These are phyloP conservation scores for Syrmaticus mikado DNA, from an alignment of 2,113 vertebrate species.

Conservation along the genomic window DNA sequence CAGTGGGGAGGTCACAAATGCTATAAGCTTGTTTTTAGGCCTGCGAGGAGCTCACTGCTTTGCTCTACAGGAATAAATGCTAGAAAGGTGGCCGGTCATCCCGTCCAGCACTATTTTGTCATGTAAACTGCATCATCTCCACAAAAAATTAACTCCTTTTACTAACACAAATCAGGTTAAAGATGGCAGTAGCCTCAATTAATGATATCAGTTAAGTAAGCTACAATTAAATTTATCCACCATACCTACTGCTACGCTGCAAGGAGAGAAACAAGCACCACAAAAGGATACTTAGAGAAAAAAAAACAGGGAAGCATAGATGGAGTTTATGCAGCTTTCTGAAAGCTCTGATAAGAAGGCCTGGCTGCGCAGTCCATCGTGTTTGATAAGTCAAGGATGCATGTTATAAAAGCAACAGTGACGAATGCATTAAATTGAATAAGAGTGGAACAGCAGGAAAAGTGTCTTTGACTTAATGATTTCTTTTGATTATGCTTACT, in stretches of 20 bases:
- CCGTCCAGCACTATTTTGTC: not conserved
- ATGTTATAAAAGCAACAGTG: not conserved
- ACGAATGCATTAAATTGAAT: not conserved
- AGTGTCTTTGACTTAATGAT: not conserved
- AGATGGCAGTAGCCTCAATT: not conserved
- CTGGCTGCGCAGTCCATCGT: not conserved
- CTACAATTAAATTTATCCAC: not conserved
- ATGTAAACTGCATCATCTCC: not conserved
- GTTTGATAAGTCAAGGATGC: not conserved
- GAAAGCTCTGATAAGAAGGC: not conserved
- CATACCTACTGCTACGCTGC: not conserved
- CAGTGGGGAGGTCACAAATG: conserved; percentile 8
- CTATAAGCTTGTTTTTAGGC: not conserved
- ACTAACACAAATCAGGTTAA: not conserved
- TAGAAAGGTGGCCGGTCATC: not conserved
- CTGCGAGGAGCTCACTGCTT: conserved; percentile 1
- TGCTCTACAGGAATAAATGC: not conserved
- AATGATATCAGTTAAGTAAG: not conserved
- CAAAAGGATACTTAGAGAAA: not conserved
- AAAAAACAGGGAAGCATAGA: not conserved
- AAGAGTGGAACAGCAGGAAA: not conserved
- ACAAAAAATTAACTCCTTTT: conserved; percentile 25
- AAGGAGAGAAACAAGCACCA: not conserved
- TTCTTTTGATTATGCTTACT: not conserved
- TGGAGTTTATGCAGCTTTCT: not conserved